Evolutionary conservation across 1,140 invertebrate species (phyloP).

Genomic region (Drosophila auraria): DNA sequence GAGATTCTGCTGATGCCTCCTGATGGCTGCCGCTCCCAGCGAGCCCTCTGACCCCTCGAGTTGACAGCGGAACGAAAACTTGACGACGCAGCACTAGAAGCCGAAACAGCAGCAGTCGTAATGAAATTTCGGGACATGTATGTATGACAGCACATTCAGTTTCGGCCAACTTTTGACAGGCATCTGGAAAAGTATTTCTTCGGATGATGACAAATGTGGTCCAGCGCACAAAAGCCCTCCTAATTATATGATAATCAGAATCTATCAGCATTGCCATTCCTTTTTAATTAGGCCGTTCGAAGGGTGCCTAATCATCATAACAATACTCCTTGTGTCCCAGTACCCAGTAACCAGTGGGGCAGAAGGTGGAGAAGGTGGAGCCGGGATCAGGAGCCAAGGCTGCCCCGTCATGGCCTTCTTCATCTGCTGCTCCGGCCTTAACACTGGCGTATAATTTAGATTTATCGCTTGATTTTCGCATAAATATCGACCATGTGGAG

Average conservation of each 20-base stretch:
- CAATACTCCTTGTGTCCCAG: constrained; percentile 44
- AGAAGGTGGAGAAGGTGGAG: neutral
- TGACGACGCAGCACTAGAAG: constrained; percentile 65
- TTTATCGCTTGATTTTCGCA: constrained; percentile 80
- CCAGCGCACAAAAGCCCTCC: constrained; percentile 25
- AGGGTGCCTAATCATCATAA: constrained; percentile 74
- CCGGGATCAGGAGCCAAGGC: constrained; percentile 32
- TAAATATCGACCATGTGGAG: constrained; percentile 75
- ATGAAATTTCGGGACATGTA: constrained; percentile 80
- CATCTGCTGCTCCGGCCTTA: constrained; percentile 52
- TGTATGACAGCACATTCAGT: constrained; percentile 63
- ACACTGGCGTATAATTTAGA: constrained; percentile 79
- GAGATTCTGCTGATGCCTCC: constrained; percentile 57
- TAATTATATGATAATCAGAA: constrained; percentile 80
- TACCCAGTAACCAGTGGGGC: neutral
- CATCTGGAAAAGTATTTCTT: constrained; percentile 66
- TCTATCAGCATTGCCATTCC: constrained; percentile 68
- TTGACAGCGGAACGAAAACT: constrained; percentile 79
- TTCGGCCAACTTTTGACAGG: constrained; percentile 69
- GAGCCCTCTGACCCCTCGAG: constrained; percentile 60
- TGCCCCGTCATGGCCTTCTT: constrained; percentile 48
- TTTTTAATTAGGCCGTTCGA: constrained; percentile 66
- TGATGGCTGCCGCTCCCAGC: constrained; percentile 13
- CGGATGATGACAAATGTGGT: constrained; percentile 70
- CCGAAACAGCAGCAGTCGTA: constrained; percentile 53